These are phyloP conservation scores for Corynorhinus townsendii DNA, from an alignment of 2,113 vertebrate genomes.

Conservation along the genomic window DNA sequence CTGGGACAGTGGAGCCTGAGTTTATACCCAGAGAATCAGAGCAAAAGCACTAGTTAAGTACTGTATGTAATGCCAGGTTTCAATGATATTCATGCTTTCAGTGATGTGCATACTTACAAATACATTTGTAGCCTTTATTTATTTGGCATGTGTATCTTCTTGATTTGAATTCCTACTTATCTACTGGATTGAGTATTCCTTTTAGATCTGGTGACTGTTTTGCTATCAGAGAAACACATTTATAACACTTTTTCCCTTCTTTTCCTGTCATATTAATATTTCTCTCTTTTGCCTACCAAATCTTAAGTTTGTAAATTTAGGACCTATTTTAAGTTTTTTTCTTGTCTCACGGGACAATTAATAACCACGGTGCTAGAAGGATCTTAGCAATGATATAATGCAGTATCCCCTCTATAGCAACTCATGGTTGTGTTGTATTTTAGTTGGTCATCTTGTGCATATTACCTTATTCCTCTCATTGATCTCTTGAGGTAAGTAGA, in stretches of 20 bases:
- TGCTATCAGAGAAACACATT: slow-evolving; percentile 24
- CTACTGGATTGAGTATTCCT: slow-evolving; percentile 5
- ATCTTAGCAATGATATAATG: neutral
- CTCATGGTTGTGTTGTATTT: neutral
- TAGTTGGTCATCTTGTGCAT: neutral
- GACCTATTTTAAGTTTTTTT: slow-evolving; percentile 22
- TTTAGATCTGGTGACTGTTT: slow-evolving; percentile 23
- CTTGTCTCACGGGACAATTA: neutral
- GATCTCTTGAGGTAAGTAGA: neutral
- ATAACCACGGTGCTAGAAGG: slow-evolving; percentile 6
- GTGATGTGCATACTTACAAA: neutral
- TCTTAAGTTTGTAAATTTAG: slow-evolving; percentile 42
- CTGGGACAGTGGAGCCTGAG: neutral
- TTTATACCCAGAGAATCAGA: neutral
- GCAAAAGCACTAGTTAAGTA: neutral
- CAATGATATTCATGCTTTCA: neutral
- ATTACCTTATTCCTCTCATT: neutral
- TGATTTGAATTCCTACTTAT: slow-evolving; percentile 26
- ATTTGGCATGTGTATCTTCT: neutral
- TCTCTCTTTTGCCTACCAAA: slow-evolving; percentile 35
- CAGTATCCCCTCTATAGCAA: neutral
- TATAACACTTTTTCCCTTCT: neutral
- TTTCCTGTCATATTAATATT: slow-evolving; percentile 19
- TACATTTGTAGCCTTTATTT: slow-evolving; percentile 6
- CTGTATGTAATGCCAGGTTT: neutral